phyloP scores from a whole-genome alignment of 1,140 invertebrate genomes.

The Bombus turneri region DNA sequence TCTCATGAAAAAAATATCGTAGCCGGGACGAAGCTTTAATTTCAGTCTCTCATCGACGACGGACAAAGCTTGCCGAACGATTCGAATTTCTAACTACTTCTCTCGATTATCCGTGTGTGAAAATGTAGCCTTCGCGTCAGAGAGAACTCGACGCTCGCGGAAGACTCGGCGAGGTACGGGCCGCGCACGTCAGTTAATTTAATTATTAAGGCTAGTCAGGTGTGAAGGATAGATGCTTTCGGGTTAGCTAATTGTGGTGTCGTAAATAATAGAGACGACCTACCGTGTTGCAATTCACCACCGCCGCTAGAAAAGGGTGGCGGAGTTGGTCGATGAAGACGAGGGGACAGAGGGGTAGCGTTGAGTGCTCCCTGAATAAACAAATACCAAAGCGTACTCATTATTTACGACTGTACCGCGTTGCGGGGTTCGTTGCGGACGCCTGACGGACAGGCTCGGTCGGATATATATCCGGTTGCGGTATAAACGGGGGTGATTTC shows the following conservation, averaged over 20 bases:
- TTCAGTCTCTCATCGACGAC: not conserved
- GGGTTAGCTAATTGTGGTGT: slow-evolving; percentile 77
- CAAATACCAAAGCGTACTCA: slow-evolving; percentile 76
- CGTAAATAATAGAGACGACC: slow-evolving; percentile 78
- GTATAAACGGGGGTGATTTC: slow-evolving; percentile 61
- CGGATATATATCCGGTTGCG: slow-evolving; percentile 64
- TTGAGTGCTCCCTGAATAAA: slow-evolving; percentile 81
- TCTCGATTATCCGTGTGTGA: not conserved
- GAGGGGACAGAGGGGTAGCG: slow-evolving; percentile 49
- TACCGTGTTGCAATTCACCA: slow-evolving; percentile 55
- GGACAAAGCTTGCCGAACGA: not conserved
- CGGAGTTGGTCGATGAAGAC: slow-evolving; percentile 39
- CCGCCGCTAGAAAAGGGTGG: slow-evolving; percentile 30
- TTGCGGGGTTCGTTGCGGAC: slow-evolving; percentile 61
- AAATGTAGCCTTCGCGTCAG: not conserved
- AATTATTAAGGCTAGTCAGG: slow-evolving; percentile 80
- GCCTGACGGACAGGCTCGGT: slow-evolving; percentile 64
- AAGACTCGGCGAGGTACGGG: slow-evolving; percentile 15
- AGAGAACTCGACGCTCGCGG: not conserved
- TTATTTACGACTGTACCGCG: slow-evolving; percentile 71
- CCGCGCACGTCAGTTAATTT: slow-evolving; percentile 71
- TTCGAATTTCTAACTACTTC: not conserved
- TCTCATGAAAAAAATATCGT: slow-evolving; percentile 10
- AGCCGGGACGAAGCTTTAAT: not conserved
- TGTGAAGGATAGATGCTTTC: slow-evolving; percentile 78